These are phyloP conservation scores for Halcyon badia DNA, from an alignment of 2,797 vertebrate species.

Conservation along the genomic window DNA sequence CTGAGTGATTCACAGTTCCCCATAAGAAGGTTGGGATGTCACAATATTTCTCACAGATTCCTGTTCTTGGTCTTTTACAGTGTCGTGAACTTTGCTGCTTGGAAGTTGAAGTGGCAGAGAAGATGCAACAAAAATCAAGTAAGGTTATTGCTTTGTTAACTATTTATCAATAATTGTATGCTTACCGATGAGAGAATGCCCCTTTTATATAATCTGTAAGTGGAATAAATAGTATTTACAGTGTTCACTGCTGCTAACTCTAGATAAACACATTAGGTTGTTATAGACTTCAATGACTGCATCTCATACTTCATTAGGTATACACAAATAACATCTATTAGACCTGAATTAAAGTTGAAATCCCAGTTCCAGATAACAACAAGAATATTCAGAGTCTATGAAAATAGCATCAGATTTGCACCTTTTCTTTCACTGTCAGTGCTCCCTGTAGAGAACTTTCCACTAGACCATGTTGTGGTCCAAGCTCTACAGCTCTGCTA, in stretches of 20 bases:
- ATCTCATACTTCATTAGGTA: not conserved
- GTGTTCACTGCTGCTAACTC: not conserved
- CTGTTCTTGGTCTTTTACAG: slow-evolving; percentile 58
- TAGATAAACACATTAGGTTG: not conserved
- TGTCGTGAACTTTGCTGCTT: slow-evolving; percentile 80
- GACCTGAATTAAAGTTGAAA: not conserved
- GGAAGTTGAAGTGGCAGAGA: slow-evolving; percentile 77
- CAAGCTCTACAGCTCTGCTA: not conserved
- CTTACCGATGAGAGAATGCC: not conserved
- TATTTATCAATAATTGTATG: not conserved
- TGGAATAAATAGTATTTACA: not conserved
- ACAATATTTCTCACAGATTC: not conserved
- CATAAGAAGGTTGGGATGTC: rapidly evolving
- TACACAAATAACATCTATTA: not conserved
- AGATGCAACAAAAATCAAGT: slow-evolving; percentile 70
- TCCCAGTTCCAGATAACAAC: rapidly evolving
- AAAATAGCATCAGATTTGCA: not conserved
- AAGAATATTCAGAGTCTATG: not conserved
- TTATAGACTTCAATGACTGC: not conserved
- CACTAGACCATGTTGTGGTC: not conserved
- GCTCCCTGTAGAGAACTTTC: not conserved
- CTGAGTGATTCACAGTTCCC: not conserved
- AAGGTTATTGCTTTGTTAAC: not conserved
- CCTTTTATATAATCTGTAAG: not conserved
- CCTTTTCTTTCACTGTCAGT: not conserved